Conservation (phyloP, 2,113 vertebrate genomes). For the Piprites chloris region DNA sequence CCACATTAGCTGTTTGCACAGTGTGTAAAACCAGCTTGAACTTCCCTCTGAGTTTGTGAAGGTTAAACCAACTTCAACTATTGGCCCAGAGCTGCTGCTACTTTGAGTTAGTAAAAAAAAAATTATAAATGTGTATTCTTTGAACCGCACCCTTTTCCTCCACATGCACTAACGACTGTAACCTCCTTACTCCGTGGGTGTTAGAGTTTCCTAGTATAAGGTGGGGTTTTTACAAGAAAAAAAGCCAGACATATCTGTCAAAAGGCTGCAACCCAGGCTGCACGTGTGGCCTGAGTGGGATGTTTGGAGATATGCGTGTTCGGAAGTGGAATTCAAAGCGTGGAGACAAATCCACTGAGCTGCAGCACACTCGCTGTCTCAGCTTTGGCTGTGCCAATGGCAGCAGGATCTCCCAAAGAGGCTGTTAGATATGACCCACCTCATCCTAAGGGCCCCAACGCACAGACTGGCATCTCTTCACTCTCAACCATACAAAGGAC, state of each 20-base stretch:
- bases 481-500: not conserved
- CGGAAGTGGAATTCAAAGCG: rapidly evolving
- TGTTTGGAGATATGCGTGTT: not conserved
- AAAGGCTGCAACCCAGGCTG: not conserved
- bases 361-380: not conserved
- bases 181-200: not conserved
- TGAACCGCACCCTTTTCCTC: not conserved
- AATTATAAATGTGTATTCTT: not conserved
- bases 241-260: not conserved
- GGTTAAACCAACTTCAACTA: not conserved
- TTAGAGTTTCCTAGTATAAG: not conserved
- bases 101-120: not conserved
- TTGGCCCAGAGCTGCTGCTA: not conserved
- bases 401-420: not conserved
- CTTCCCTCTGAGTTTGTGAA: not conserved
- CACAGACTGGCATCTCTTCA: not conserved
- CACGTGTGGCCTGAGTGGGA: rapidly evolving
- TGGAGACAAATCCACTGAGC: not conserved
- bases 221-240: not conserved
- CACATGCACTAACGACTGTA: not conserved
- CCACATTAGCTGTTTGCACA: not conserved
- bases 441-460: rapidly evolving
- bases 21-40: not conserved
- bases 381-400: rapidly evolving
- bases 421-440: not conserved